Conservation (phyloP, 2,113 vertebrate species). For the Otocyon megalotis region DNA sequence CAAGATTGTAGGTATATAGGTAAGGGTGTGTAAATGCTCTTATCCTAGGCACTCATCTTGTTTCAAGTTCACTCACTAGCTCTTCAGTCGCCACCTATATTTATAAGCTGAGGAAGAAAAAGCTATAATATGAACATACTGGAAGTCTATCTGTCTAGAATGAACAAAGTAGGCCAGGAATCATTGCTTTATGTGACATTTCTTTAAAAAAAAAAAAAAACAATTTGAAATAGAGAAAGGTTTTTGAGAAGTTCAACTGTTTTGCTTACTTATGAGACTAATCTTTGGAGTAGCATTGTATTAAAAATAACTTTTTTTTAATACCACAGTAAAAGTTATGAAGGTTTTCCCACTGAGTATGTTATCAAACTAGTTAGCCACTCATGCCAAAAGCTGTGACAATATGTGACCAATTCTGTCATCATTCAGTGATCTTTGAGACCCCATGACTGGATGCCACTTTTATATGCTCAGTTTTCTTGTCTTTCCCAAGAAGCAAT, state of each 20-base stretch:
- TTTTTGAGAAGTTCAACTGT: background rate
- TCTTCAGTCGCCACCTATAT: background rate
- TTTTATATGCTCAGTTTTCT: background rate
- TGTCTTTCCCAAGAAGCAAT: background rate
- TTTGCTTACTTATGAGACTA: slow-evolving; percentile 11
- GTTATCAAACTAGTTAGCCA: background rate
- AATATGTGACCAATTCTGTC: background rate
- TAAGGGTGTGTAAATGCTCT: background rate
- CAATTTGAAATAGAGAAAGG: background rate
- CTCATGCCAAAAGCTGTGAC: background rate
- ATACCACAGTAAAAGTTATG: background rate
- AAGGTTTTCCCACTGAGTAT: background rate
- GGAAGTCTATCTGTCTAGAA: background rate
- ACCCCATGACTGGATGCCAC: background rate
- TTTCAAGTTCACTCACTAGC: background rate
- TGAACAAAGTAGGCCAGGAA: background rate
- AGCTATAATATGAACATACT: background rate
- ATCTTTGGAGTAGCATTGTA: background rate
- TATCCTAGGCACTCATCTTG: background rate
- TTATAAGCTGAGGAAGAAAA: background rate
- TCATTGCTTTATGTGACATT: background rate
- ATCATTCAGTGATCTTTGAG: background rate
- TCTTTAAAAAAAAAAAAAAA: background rate
- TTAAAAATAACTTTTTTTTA: background rate
- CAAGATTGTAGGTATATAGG: background rate